phyloP scores from a whole-genome alignment of 1,140 invertebrate species.

The Asbolus verrucosus region DNA sequence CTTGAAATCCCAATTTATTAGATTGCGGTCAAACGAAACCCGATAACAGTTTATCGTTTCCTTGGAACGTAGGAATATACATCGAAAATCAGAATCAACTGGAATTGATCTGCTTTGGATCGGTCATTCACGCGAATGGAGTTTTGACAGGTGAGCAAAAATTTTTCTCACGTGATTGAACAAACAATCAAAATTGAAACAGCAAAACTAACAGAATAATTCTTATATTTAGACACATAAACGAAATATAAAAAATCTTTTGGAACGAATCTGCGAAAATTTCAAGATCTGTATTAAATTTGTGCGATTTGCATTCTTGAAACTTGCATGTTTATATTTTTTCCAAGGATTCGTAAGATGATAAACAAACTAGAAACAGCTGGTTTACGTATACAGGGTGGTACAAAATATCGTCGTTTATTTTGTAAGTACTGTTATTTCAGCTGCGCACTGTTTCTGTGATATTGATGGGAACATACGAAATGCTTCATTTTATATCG shows the following conservation, averaged over 20 bases:
- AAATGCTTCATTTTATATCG: slow-evolving; percentile 22
- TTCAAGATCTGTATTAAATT: too few relatives aligned
- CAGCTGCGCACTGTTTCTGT: slow-evolving; percentile 36
- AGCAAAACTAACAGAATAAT: too few relatives aligned
- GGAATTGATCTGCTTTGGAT: slow-evolving; percentile 25
- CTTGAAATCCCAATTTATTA: background rate
- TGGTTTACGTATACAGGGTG: too few relatives aligned
- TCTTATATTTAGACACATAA: too few relatives aligned
- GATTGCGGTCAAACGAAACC: slow-evolving; percentile 1
- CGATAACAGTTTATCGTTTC: background rate
- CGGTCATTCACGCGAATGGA: slow-evolving; percentile 13
- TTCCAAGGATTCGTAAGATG: too few relatives aligned
- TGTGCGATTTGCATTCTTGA: too few relatives aligned
- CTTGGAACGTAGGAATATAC: slow-evolving; percentile 35
- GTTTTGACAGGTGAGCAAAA: slow-evolving; percentile 17
- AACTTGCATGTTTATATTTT: too few relatives aligned
- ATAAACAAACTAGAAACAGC: too few relatives aligned
- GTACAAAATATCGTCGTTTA: background rate
- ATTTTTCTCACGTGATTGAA: too few relatives aligned
- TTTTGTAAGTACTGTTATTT: background rate
- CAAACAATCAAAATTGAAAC: too few relatives aligned
- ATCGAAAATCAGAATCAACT: background rate
- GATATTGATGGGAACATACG: slow-evolving; percentile 1
- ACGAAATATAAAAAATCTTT: too few relatives aligned
- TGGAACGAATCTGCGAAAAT: too few relatives aligned